Base-by-base conservation (phyloP, 2,797 vertebrate species). In the Austrolebias charrua region DNA sequence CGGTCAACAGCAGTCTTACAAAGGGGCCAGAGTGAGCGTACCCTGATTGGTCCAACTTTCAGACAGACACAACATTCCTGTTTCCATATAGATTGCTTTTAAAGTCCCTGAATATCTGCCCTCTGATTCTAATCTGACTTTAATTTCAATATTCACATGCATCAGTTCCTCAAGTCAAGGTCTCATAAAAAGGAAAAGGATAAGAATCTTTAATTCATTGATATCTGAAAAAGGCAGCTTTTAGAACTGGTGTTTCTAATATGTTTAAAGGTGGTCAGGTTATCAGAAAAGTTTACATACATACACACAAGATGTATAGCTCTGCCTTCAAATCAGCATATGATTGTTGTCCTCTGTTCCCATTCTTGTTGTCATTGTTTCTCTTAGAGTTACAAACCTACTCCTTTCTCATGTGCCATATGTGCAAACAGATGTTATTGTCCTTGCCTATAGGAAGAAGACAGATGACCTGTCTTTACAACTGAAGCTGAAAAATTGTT, bases 361-460 rank as follows among this genome's bases (percentile, higher is more conserved):
- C 74, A 70, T 63, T 45, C 52, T 60, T 31, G 72, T 82, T 88
- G 87, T 86, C 78, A 84, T 86, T 82, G 76, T 89, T 85, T 80
- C 63, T 79, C 80, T 83, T 87, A 81, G 82, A 90, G 89, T 89
- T 88, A 87, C 82, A 89, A 85, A 90, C 70, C 81, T 69, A 61
- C 75, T 82, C 76, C 71, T 79, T 85, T 83, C 75, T 75, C 76
- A 84, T 85, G 76, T 84, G 81, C 90, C 89, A 90, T 90, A 90
- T 92, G 91, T 81, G 77, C 80, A 74, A 86, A 90, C 92, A 92
- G 92, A 92, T 93, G 91, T 86, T 90, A 89, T 87, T 76, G n/a
- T 83, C 76, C 75, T 75, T 60, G 83, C 85, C 86, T 80, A 69
- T 78, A 91, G 82, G 88, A 84, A 69, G 81, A 90, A 90, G 91